Base-by-base conservation (phyloP, 2,797 vertebrate species). In the Manis crassicaudata region DNA sequence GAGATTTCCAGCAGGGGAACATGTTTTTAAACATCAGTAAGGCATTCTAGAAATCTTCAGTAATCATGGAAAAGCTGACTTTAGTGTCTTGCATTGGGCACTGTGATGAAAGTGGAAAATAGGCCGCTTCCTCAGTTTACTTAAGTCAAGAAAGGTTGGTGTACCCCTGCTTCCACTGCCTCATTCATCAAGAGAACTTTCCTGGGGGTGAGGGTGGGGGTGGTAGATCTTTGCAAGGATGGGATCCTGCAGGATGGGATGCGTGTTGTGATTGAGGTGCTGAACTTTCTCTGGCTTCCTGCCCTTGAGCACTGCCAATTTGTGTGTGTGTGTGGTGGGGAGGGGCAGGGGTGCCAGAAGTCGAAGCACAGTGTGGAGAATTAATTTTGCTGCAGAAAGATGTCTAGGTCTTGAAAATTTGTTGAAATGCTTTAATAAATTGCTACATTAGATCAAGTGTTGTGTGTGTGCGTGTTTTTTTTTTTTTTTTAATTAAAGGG, bases 11-110 rank as follows among this genome's bases (percentile, higher is more conserved):
- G 62, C 29, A 5, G 37, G 35, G 29, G 58, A 76, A n/a, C 43
- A 12, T 4, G 1, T 18, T 75, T 58, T 60, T 17, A 68, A 85
- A 43, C 0, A 37, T 67, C 32, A 32, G 73, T 32, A 67, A 72
- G 67, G 52, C 70, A 65, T 88, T 73, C 20, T n/a, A 46, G 58
- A 56, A n/a, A 20, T 91, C 50, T 65, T 1, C 6, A 11, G 21
- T 35, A 46, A 29, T 76, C 25, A 11, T 5, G 75, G 75, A 65
- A 96, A 91, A 92, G 72, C 29, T 70, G 95, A 92, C 32, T 35
- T 89, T 90, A 52, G 10, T 73, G 17, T 89, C 77, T 84, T 32
- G 13, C 3, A 1, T 54, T 32, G 52, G 43, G 50, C 65, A 62
- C 35, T 94, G 56, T 35, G 79, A 32, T 29, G 73, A 75, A 63